Base-by-base conservation (phyloP, 2,113 vertebrate species). In the Colossoma macropomum region DNA sequence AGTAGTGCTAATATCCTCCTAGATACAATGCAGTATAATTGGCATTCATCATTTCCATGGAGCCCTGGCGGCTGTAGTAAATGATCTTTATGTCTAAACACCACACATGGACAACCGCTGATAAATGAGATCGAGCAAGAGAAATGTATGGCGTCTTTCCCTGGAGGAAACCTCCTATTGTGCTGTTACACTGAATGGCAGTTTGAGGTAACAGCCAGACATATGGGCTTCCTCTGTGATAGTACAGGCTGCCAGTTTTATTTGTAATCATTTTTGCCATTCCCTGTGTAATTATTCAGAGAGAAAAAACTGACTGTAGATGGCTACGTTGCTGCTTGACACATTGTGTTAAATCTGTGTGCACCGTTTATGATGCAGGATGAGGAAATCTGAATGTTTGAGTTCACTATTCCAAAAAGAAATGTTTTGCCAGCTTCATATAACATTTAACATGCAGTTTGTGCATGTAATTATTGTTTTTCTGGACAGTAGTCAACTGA, bases 31-130 rank as follows among this genome's bases (percentile, higher is more conserved):
- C 68, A 65, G 50, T 72, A 45, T 25, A 79, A 73, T 79, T 79
- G 59, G 45, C 19, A 79, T 84, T 83, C 69, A 79, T 81, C 73
- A 72, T 81, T 62, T 28, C n/a, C 30, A 23, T 30, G 23, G 9
- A 13, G 41, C 15, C 56, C 79, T 70, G 50, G n/a, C 77, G 73
- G 68, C 16, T 48, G 32, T 54, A 72, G 50, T 56, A 81, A 73
- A 71, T 76, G 50, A 66, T 72, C 81, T 60, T 59, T 69, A 56
- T 23, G 32, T 77, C 30, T 48, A 45, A 52, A 81, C 62, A 82
- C 32, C 75, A 38, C 56, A 60, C 50, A 60, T 27, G 48, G 25
- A 13, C 83, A 59, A 50, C n/a, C 56, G 23, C 38, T 54, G 68
- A 78, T 41, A 60, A 74, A 68, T 62, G 52, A 50, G 45, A 25